Conservation (phyloP, 2,888 invertebrate species). For the Unio delphinus region DNA sequence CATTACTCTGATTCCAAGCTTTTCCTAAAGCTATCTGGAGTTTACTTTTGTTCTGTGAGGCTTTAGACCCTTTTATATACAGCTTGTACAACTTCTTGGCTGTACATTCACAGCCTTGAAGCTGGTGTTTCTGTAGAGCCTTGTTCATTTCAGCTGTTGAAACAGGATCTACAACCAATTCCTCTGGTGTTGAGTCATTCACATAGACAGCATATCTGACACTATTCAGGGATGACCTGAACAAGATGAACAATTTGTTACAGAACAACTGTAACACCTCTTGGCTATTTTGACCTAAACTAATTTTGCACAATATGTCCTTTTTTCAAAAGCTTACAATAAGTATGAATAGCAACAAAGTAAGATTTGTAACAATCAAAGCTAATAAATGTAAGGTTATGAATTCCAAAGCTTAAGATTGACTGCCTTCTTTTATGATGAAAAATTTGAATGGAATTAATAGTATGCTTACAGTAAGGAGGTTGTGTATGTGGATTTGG, state of each 20-base stretch:
- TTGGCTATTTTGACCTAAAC: too few relatives aligned
- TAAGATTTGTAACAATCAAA: too few relatives aligned
- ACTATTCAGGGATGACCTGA: constrained; percentile 29
- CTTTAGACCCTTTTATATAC: constrained; percentile 26
- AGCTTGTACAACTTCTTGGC: constrained; percentile 27
- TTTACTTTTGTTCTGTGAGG: constrained; percentile 14
- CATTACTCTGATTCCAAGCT: constrained; percentile 32
- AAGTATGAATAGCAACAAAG: too few relatives aligned
- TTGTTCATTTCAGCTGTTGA: constrained; percentile 8
- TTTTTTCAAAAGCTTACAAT: too few relatives aligned
- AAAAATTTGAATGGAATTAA: too few relatives aligned
- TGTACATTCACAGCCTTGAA: constrained; percentile 22
- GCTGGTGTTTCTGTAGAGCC: constrained; percentile 8
- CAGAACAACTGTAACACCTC: too few relatives aligned
- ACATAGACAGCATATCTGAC: constrained; percentile 31
- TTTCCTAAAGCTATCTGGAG: constrained; percentile 17
- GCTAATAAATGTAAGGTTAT: too few relatives aligned
- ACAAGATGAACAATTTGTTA: constrained; percentile 2
- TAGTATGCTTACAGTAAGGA: too few relatives aligned
- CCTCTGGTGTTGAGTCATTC: constrained; percentile 10
- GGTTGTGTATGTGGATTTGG: too few relatives aligned
- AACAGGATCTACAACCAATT: constrained; percentile 9
- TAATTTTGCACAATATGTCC: too few relatives aligned
- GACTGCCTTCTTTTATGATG: too few relatives aligned
- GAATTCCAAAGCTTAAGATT: too few relatives aligned